Conservation (phyloP, 1,140 invertebrate genomes). For the Chionoecetes opilio region DNA sequence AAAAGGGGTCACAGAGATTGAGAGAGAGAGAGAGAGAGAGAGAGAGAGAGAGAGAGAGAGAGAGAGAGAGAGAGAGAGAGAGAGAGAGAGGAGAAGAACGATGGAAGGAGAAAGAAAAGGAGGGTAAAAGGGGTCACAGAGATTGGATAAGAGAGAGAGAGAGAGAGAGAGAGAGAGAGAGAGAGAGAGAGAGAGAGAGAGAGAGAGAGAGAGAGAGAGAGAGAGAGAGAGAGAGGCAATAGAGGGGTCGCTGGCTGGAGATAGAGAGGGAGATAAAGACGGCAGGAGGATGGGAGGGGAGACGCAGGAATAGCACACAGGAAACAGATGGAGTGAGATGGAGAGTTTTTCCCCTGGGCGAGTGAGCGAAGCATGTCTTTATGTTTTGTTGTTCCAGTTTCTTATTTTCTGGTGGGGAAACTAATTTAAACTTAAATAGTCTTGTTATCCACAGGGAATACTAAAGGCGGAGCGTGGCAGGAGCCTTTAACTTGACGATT, state of each 20-base stretch:
- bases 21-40: not conserved
- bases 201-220: slow-evolving; percentile 27
- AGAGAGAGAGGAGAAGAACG: not conserved
- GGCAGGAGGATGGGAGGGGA: not conserved
- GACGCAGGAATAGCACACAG: not conserved
- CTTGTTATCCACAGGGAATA: slow-evolving; percentile 6
- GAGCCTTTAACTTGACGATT: too few species aligned
- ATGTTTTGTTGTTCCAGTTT: not conserved
- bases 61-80: not conserved
- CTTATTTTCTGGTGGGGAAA: not conserved
- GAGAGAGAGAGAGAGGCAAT: not conserved
- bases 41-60: not conserved
- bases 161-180: slow-evolving; percentile 27
- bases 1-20: too few species aligned
- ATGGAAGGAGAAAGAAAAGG: not conserved
- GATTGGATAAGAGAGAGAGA: not conserved
- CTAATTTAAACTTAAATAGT: slow-evolving; percentile 11
- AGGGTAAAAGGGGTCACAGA: not conserved
- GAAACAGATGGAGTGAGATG: not conserved
- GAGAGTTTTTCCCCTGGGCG: not conserved
- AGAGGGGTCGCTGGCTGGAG: not conserved
- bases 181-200: slow-evolving; percentile 27
- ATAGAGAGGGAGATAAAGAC: not conserved
- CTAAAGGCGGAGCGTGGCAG: not conserved
- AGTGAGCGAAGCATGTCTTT: not conserved